A percentile compares a stretch with the other conserved stretches of the same genome.
phyloP scores from a whole-genome alignment of 2,888 invertebrate species.

The Hermodice carunculata region DNA sequence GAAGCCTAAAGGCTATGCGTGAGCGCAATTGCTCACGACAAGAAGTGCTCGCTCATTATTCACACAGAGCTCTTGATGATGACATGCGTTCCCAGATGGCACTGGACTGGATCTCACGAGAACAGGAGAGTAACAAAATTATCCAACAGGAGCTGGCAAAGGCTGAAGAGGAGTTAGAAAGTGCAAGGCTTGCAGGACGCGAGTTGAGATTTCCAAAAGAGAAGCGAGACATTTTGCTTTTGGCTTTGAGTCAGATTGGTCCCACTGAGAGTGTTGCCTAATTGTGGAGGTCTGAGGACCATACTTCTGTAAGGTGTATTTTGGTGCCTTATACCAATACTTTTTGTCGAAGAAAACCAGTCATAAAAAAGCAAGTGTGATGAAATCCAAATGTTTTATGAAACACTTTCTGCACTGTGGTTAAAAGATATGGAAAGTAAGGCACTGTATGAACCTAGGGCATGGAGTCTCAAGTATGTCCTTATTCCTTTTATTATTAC shows the following conservation, averaged over 20 bases:
- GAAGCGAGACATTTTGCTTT: constrained; percentile 92
- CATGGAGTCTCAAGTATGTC: too few relatives aligned
- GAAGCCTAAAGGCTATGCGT: constrained; percentile 94
- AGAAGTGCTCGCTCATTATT: constrained; percentile 90
- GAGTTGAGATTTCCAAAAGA: constrained; percentile 95
- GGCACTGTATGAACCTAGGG: too few relatives aligned
- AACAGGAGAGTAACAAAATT: constrained; percentile 79
- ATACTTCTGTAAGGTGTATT: too few relatives aligned
- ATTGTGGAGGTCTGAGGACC: too few relatives aligned
- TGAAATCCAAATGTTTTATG: too few relatives aligned
- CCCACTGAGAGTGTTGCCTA: constrained; percentile 60
- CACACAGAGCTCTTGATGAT: constrained; percentile 91
- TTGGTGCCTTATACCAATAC: too few relatives aligned
- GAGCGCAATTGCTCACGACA: constrained; percentile 94
- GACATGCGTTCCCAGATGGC: constrained; percentile 96
- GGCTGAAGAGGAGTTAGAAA: constrained; percentile 88
- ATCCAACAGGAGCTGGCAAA: constrained; percentile 85
- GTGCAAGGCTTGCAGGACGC: constrained; percentile 87
- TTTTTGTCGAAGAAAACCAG: too few relatives aligned
- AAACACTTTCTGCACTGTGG: too few relatives aligned
- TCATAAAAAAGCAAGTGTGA: too few relatives aligned
- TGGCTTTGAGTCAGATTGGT: constrained; percentile 85
- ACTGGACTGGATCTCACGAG: constrained; percentile 88
- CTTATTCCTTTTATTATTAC: too few relatives aligned
- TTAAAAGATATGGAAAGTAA: too few relatives aligned